Conservation (phyloP, 1,140 invertebrate genomes). For the Calosoma granatense region DNA sequence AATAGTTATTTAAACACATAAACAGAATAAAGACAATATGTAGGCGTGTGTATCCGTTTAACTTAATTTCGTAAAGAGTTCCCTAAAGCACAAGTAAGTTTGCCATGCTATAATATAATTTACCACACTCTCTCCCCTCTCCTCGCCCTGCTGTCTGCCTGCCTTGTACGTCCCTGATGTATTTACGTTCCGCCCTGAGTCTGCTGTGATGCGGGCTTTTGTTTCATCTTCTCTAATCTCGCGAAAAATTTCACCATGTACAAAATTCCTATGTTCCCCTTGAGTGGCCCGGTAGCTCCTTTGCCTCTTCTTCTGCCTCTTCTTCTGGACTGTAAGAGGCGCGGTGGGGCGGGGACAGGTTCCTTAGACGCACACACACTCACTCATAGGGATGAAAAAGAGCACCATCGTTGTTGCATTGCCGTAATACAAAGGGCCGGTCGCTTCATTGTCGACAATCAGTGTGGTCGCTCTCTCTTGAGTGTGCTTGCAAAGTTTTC, state of each 20-base stretch:
- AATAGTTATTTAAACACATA: no score
- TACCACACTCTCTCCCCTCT: no score
- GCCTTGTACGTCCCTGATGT: not conserved
- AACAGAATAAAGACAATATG: no score
- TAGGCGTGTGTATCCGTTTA: no score
- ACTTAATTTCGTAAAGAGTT: no score
- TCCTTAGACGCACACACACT: not conserved
- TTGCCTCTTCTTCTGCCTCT: not conserved
- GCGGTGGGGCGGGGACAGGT: not conserved
- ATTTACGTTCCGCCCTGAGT: not conserved
- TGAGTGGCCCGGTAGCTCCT: not conserved
- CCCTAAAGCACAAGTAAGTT: no score
- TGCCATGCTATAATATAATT: no score
- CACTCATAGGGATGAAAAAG: not conserved
- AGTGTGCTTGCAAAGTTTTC: slow-evolving; percentile 5
- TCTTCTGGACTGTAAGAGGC: not conserved
- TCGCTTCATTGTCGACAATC: slow-evolving; percentile 6
- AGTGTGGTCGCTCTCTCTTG: slow-evolving; percentile 3
- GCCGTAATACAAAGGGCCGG: not conserved
- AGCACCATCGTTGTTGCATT: not conserved
- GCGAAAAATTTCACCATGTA: slow-evolving; percentile 7
- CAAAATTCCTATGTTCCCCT: slow-evolving; percentile 7
- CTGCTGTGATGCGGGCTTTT: not conserved
- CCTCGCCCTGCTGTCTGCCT: no score
- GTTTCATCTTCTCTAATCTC: slow-evolving; percentile 5